Percentiles rank a stretch among this genome's conserved stretches.
phyloP scores from a whole-genome alignment of 2,888 invertebrate species.

The Caenorhabditis sp. region DNA sequence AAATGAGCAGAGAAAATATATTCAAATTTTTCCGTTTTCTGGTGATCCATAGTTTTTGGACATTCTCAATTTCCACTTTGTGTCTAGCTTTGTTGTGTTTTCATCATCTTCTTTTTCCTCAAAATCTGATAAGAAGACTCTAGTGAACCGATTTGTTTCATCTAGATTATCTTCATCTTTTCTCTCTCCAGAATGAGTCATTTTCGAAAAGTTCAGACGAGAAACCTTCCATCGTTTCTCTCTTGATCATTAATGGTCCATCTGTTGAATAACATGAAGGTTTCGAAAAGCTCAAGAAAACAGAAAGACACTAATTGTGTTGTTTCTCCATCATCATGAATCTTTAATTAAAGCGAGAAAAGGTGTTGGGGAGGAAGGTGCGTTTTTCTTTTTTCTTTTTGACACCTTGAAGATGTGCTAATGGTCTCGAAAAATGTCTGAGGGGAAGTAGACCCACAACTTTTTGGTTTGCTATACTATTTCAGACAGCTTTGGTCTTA shows the following conservation, averaged over 20 bases:
- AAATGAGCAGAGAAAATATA: not conserved
- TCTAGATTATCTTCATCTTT: constrained; percentile 23
- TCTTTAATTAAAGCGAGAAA: constrained; percentile 54
- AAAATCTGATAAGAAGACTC: constrained; percentile 21
- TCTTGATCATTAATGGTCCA: constrained; percentile 42
- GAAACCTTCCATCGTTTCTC: constrained; percentile 9
- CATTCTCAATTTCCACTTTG: not conserved
- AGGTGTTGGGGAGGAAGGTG: constrained; percentile 13
- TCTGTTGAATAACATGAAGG: not conserved
- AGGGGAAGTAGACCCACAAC: not conserved
- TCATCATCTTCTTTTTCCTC: constrained; percentile 3
- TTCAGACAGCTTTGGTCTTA: not conserved
- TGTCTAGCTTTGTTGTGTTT: constrained; percentile 1
- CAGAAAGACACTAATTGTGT: constrained; percentile 47
- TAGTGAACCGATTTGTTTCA: constrained; percentile 26
- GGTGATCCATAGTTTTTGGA: not conserved
- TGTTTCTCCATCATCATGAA: constrained; percentile 35
- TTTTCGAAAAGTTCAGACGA: constrained; percentile 1
- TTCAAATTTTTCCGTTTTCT: not conserved
- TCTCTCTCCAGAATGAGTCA: constrained; percentile 19
- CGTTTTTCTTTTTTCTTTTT: constrained; percentile 16
- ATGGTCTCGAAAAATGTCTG: constrained; percentile 6
- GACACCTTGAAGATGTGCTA: constrained; percentile 38
- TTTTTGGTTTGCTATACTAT: constrained; percentile 10
- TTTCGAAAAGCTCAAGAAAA: constrained; percentile 38